phyloP scores from a whole-genome alignment of 2,113 vertebrate species.

The Pituophis catenifer region DNA sequence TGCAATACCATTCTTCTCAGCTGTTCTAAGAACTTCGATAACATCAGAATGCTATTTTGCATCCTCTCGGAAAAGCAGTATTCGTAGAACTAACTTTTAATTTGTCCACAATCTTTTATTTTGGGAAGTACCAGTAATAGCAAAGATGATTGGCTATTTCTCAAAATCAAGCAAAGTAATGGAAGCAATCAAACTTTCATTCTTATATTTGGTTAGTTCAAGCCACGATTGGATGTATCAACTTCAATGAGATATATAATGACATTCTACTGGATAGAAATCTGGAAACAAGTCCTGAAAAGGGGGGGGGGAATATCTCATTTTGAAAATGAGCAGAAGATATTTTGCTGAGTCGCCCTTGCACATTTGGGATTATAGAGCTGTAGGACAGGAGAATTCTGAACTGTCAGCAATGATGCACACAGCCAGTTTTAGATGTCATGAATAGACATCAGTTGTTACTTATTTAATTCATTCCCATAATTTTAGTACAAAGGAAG shows the following conservation, averaged over 20 bases:
- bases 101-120: neutral
- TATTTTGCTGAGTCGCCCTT: neutral
- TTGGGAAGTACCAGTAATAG: neutral
- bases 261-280: neutral
- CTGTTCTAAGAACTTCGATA: neutral
- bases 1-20: neutral
- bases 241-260: neutral
- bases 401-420: neutral
- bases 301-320: neutral
- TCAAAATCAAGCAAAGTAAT: neutral
- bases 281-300: neutral
- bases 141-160: neutral
- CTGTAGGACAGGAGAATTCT: neutral
- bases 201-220: neutral
- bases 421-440: neutral
- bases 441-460: neutral
- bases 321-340: neutral
- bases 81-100: neutral
- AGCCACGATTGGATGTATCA: neutral
- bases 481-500: neutral
- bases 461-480: neutral
- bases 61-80: neutral
- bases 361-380: neutral
- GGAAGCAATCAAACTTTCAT: neutral
- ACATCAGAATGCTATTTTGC: neutral